Evolutionary conservation across 2,888 invertebrate species (phyloP), one percentile per base, ranked within the genome.

Genomic region (Drosophila colorata): DNA sequence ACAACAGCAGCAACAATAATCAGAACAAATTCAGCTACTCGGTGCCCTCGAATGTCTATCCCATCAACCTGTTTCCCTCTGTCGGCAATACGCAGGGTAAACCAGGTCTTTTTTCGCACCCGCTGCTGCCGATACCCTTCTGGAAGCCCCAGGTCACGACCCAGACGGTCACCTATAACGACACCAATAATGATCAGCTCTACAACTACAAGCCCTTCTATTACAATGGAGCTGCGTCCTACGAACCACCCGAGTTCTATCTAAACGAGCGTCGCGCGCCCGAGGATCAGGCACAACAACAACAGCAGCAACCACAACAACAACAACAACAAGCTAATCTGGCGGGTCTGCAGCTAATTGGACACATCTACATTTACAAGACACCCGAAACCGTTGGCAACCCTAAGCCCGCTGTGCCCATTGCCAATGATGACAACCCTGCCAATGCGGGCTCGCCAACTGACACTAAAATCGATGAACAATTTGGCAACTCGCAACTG

Each of bases 41-140:
- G 20, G 20, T 20, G 20, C 13, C 2, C 13, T 6, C 25, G 7
- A 3, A 28, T 5, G 53, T 58, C 7, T 38, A 5, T 4, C 31
- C 56, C 7, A 2, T 8, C n/a, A 14, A n/a, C 31, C 8, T 40
- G 16, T 20, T 28, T 11, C 41, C 41, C 2, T 9, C 7, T 9
- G 14, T 3, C 4, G 11, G 7, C 4, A 49, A 47, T 1, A 0
- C 4, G 18, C 20, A 37, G 35, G 40, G n/a, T 5, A 48, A 48
- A 14, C 74, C 74, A 11, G 57, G 11, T 2, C 58, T n/a, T 9
- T 47, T 52, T 1, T 43, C 63, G 0, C 38, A 74, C 2, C 83
- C 86, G 0, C 37, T 80, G 52, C 49, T 78, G 51, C 80, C 80
- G 1, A 84, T 84, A 48, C 80, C 80, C 20, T 81, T 78, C 18